phyloP scores from a whole-genome alignment of 1,140 invertebrate genomes.

The Anagrus nilaparvatae region DNA sequence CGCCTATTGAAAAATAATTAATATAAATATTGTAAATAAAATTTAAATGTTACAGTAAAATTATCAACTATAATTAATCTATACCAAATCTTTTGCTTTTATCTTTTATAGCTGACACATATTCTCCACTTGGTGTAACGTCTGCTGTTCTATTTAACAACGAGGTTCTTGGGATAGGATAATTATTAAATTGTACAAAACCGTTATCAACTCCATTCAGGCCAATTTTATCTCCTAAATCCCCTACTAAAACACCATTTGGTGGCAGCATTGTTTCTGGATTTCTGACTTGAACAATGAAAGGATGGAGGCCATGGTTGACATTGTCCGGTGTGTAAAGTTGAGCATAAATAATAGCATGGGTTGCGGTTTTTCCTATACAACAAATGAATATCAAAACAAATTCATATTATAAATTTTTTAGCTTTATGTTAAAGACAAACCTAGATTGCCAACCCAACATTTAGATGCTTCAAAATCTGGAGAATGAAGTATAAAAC shows the following conservation, averaged over 20 bases:
- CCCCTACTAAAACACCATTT: slow-evolving; percentile 61
- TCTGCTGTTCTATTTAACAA: slow-evolving; percentile 81
- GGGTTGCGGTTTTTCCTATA: slow-evolving; percentile 72
- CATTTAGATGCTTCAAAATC: slow-evolving; percentile 92
- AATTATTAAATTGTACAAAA: slow-evolving; percentile 80
- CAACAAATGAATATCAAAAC: slow-evolving; percentile 16
- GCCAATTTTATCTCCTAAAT: slow-evolving; percentile 83
- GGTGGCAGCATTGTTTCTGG: slow-evolving; percentile 60
- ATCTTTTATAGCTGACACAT: slow-evolving; percentile 66
- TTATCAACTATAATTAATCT: background rate
- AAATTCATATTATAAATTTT: slow-evolving; percentile 3
- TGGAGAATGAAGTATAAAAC: slow-evolving; percentile 84
- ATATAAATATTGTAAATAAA: background rate
- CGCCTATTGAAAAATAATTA: slow-evolving; percentile 39
- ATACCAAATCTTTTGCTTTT: slow-evolving; percentile 63
- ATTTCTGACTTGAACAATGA: slow-evolving; percentile 74
- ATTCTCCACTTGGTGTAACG: slow-evolving; percentile 74
- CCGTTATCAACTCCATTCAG: slow-evolving; percentile 88
- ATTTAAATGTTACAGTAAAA: background rate
- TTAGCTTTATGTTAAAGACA: slow-evolving; percentile 10
- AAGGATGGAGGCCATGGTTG: slow-evolving; percentile 81
- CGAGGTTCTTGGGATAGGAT: slow-evolving; percentile 68
- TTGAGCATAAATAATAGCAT: slow-evolving; percentile 83
- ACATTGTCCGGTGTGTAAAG: slow-evolving; percentile 57
- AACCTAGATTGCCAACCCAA: slow-evolving; percentile 86